Evolutionary conservation across 1,140 invertebrate species (phyloP).

Genomic region (Drosophila ambigua): DNA sequence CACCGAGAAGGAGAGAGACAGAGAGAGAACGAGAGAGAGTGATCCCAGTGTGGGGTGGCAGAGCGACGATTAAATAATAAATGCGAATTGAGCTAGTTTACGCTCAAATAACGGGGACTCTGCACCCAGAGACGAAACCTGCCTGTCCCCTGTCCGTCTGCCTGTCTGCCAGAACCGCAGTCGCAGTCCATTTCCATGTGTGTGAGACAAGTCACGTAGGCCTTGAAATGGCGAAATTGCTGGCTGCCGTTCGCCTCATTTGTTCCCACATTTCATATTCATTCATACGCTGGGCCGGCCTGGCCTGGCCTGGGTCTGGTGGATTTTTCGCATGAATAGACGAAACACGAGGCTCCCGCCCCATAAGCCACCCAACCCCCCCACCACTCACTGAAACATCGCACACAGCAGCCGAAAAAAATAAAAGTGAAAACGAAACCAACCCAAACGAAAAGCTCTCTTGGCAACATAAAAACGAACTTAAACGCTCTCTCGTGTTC

Average conservation of each 20-base stretch:
- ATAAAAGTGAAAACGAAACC: constrained; percentile 29
- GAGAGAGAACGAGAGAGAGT: constrained; percentile 6
- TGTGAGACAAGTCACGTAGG: constrained; percentile 80
- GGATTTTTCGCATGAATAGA: constrained; percentile 72
- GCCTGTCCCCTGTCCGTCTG: constrained; percentile 23
- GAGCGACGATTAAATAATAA: constrained; percentile 32
- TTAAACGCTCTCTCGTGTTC: neutral
- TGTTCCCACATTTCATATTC: constrained; percentile 56
- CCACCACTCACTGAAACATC: no score
- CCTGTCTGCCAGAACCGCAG: constrained; percentile 24
- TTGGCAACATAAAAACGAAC: constrained; percentile 46
- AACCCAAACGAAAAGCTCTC: constrained; percentile 50
- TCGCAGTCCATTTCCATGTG: constrained; percentile 56
- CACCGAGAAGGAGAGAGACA: constrained; percentile 1
- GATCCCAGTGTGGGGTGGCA: neutral
- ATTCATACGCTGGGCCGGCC: constrained; percentile 47
- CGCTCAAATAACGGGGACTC: constrained; percentile 47
- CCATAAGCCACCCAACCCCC: neutral
- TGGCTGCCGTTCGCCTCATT: constrained; percentile 35
- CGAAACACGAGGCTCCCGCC: constrained; percentile 62
- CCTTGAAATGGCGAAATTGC: constrained; percentile 75
- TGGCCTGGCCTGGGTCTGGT: no score
- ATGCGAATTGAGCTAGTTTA: constrained; percentile 20
- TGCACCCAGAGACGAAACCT: constrained; percentile 16
- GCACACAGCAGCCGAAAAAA: constrained; percentile 56